Evolutionary conservation across 2,113 vertebrate species (phyloP).

Genomic region (Petrocephalus zakoni): DNA sequence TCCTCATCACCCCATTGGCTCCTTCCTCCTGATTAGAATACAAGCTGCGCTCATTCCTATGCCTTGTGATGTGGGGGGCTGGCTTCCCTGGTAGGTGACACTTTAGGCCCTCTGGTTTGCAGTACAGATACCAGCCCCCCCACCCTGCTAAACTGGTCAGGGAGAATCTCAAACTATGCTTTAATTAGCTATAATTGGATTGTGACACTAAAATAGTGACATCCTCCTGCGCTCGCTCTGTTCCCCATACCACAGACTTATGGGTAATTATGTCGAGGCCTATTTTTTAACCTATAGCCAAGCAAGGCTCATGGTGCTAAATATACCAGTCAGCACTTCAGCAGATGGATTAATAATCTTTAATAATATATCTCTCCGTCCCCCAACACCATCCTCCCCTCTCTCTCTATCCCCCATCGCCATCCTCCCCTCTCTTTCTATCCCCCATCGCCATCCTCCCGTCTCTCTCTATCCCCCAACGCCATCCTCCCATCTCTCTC

Average conservation of each 20-base stretch:
- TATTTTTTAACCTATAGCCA: neutral
- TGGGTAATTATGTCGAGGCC: slow-evolving; percentile 5
- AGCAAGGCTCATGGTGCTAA: neutral
- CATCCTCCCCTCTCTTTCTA: neutral
- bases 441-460: neutral
- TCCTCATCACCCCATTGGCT: neutral
- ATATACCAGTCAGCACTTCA: slow-evolving; percentile 6
- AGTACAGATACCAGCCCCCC: neutral
- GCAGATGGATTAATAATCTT: too few species aligned
- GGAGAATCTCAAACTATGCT: slow-evolving; percentile 4
- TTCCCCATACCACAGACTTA: neutral
- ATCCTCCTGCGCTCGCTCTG: neutral
- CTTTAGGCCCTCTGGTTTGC: neutral
- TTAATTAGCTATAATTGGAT: slow-evolving; percentile 9
- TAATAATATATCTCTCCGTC: too few species aligned
- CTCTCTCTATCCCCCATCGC: neutral
- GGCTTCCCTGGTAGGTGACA: neutral
- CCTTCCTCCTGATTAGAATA: slow-evolving; percentile 33
- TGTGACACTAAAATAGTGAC: slow-evolving; percentile 20
- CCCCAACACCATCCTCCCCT: neutral
- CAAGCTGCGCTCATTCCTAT: neutral
- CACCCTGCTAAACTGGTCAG: neutral
- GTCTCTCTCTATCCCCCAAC: neutral
- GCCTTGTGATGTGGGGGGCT: neutral
- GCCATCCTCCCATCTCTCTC: neutral